A percentile compares a stretch with the other conserved stretches of the same genome.
Evolutionary conservation across 2,113 vertebrate genomes (phyloP).

Genomic region (Bothrops jararaca): DNA sequence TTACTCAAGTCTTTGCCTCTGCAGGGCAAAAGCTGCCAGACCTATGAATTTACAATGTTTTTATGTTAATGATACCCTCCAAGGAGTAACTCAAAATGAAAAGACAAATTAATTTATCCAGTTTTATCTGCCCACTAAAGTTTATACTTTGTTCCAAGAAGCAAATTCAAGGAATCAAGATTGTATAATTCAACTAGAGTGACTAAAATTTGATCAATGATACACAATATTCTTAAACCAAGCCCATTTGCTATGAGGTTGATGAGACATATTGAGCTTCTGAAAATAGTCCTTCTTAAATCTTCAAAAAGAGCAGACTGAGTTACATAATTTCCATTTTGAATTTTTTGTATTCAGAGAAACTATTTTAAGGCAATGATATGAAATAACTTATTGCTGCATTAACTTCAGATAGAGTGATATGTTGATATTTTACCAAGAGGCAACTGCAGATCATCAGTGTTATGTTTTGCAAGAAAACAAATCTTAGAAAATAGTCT

Average conservation of each 20-base stretch:
- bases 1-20: constrained; percentile 66
- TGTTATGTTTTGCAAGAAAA: not conserved
- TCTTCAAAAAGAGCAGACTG: not conserved
- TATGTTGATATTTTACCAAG: constrained; percentile 1
- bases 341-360: not conserved
- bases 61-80: constrained; percentile 67
- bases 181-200: constrained; percentile 54
- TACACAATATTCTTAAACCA: constrained; percentile 44
- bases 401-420: constrained; percentile 15
- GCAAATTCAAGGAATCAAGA: constrained; percentile 39
- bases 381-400: constrained; percentile 11
- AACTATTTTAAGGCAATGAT: not conserved
- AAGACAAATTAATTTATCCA: constrained; percentile 67
- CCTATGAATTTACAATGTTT: constrained; percentile 67
- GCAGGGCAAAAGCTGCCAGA: constrained; percentile 68
- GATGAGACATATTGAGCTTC: constrained; percentile 17
- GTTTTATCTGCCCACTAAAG: constrained; percentile 58
- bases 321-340: not conserved
- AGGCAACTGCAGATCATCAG: not conserved
- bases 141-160: constrained; percentile 56
- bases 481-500: not conserved
- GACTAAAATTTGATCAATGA: constrained; percentile 59
- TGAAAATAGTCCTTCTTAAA: constrained; percentile 23
- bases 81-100: constrained; percentile 59
- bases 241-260: constrained; percentile 12